Evolutionary conservation across 2,113 vertebrate genomes (phyloP).

Genomic region (Thymallus thymallus): DNA sequence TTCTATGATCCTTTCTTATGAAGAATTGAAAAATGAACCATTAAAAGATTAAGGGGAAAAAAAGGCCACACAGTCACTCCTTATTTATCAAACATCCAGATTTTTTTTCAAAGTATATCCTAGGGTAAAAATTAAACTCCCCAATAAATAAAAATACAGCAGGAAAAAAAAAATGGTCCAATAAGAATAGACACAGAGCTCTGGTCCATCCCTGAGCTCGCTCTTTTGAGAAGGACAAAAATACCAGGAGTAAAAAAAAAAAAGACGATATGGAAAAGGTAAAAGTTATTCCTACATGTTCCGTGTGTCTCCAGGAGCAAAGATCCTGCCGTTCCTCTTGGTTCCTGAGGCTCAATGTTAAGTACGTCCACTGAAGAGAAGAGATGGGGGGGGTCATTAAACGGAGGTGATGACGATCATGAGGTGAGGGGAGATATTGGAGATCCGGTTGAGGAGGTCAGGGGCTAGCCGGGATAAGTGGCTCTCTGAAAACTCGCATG

Average conservation of each 20-base stretch:
- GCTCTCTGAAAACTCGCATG: constrained; percentile 95
- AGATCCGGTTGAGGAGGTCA: constrained; percentile 94
- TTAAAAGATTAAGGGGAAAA: constrained; percentile 51
- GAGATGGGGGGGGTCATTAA: constrained; percentile 65
- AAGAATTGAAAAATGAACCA: constrained; percentile 47
- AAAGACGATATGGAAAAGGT: constrained; percentile 38
- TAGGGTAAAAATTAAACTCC: constrained; percentile 63
- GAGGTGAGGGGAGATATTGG: constrained; percentile 97
- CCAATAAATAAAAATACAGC: constrained; percentile 80
- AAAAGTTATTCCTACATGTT: constrained; percentile 48
- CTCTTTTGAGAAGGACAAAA: constrained; percentile 68
- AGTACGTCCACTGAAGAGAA: constrained; percentile 29
- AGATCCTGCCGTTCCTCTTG: constrained; percentile 53
- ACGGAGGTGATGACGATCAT: constrained; percentile 99
- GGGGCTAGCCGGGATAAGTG: constrained; percentile 95
- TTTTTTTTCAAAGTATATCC: constrained; percentile 56
- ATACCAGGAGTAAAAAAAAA: constrained; percentile 56
- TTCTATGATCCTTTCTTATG: constrained; percentile 49
- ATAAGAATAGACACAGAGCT: constrained; percentile 63
- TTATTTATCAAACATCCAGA: constrained; percentile 57
- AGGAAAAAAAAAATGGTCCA: constrained; percentile 69
- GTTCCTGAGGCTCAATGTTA: constrained; percentile 63
- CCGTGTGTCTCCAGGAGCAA: constrained; percentile 43
- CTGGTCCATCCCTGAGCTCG: constrained; percentile 71
- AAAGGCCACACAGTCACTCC: constrained; percentile 57